Evolutionary conservation across 2,888 invertebrate species (phyloP), one percentile per base, ranked within the genome.

Genomic region (Sisyra terminalis): DNA sequence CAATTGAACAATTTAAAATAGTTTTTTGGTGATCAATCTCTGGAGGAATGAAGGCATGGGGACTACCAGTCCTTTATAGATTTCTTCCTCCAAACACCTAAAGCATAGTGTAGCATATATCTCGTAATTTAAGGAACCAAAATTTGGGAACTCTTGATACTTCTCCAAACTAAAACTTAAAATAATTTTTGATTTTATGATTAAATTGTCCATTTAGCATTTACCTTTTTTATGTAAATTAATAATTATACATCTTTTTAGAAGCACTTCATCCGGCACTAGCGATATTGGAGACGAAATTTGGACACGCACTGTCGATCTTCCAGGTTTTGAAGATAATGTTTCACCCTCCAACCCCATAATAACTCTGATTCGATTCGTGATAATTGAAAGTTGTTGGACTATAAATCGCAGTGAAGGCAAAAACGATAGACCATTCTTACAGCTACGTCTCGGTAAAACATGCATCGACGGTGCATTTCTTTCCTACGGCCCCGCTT

Each of bases 271-370:
- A 0, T 70, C 75, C 0, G 80, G 80, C 48, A 70, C 73, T 44
- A 78, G 78, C 39, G 80, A 81, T 50, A 80, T 80, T 48, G 79
- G 78, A 48, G 65, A 70, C 51, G 84, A 85, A 53, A 70, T 78
- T 39, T 82, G 79, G 70, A 80, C 83, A 1, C 66, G 82, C 45
- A 75, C 73, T 6, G 76, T 84, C 0, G 82, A 84, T 59, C 65
- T 85, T 31, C 83, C 84, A 2, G 82, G 85, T 2, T 78, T 87
- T 48, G 86, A 87, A 50, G 87, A 87, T 55, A 85, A 83, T 55
- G 76, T 83, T 24, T 85, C 86, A 0, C 78, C 80, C 0, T 74
- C 73, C 55, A 87, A 87, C 59, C 74, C 70, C 40, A 81, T 86
- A 44, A 73, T 73, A 40, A 67, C 77, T 30, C 63, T 86, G 43